Base-by-base conservation (phyloP, 2,888 invertebrate genomes). In the Cyclophora punctaria region DNA sequence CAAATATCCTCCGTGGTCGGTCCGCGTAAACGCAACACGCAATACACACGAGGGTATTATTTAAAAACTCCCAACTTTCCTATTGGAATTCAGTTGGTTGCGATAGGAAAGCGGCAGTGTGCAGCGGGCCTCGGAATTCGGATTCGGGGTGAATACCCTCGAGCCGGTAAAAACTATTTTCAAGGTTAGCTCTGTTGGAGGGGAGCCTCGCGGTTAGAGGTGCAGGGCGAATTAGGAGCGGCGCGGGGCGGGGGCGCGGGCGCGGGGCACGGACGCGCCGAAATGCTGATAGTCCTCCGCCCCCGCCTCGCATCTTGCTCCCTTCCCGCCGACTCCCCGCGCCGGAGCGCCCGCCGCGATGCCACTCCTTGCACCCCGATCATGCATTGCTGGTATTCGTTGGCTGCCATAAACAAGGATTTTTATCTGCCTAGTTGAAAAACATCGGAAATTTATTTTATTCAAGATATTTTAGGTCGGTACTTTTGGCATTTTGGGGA, bases 101-200 rank as follows among this genome's bases (percentile, higher is more conserved):
- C 53, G 57, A 54, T 56, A 69, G 67, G 70, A 79, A 77, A 66
- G 69, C 69, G 66, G 69, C 67, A 69, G 86, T 86, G 86, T 86
- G 82, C 66, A 71, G 65, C 79, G 69, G 69, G 72, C 75, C 76
- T 71, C 73, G 82, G 84, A 84, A 86, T 88, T 85, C 73, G 85
- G 86, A 83, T 82, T 81, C 78, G 86, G 86, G 88, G 88, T 88
- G 86, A 88, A 88, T 88, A 88, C 88, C 88, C 88, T 88, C 84
- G 63, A 67, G 81, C 75, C 80, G 80, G 86, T 88, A 87, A 86
- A 87, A 88, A 88, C 88, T 86, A 85, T 86, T 86, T 88, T 88
- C 88, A 88, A 88, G 88, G 88, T 87, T 88, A 87, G 81, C 73
- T 71, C 70, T 71, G 66, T 71, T 78, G 80, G 85, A 85, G 83